Base-by-base conservation (phyloP, 2,797 vertebrate species). In the Coluber constrictor region DNA sequence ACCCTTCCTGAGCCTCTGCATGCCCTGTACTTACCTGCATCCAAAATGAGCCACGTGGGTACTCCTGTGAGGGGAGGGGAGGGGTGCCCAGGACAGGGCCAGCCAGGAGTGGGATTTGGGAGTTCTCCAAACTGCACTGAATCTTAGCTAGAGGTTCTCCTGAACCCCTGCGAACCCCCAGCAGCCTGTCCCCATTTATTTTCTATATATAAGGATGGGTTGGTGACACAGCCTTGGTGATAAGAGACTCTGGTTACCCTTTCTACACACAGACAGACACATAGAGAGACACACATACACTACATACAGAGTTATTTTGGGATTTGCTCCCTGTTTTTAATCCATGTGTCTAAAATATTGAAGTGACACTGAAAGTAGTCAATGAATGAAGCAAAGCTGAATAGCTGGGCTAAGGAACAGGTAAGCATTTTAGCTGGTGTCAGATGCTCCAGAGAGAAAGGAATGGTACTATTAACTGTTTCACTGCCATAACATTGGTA, bases 261-360 rank as follows among this genome's bases (percentile, higher is more conserved):
- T 23, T 5, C 15, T 20, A 0, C 18, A 54, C 3, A 43, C 13
- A 59, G 7, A 51, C 74, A 83, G 10, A 86, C 9, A 86, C 20
- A 91, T 25, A 32, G 12, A 15, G 12, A 66, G 12, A 66, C 13
- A 66, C 5, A 70, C 16, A 32, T 70, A 18, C 6, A 70, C 5
- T 70, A 70, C 5, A 70, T 37, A 74, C 15, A 32, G n/a, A 70
- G 29, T 92, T 95, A 96, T 96, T 97, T 89, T 96, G 95, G 94
- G 96, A 96, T 96, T 96, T 96, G 94, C 94, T 96, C 94, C 93
- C 95, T 94, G 93, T 95, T 90, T 96, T 96, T 97, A 96, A 96
- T 96, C 96, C 96, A 95, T 96, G 96, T 96, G 96, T 96, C 96
- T 96, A 96, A 96, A 96, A 96, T 94, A 96, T 95, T 96, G 96